Percentiles rank a stretch among this genome's conserved stretches.
These are phyloP conservation scores for Hippoglossus stenolepis DNA, from an alignment of 2,113 vertebrate species.

Conservation along the genomic window DNA sequence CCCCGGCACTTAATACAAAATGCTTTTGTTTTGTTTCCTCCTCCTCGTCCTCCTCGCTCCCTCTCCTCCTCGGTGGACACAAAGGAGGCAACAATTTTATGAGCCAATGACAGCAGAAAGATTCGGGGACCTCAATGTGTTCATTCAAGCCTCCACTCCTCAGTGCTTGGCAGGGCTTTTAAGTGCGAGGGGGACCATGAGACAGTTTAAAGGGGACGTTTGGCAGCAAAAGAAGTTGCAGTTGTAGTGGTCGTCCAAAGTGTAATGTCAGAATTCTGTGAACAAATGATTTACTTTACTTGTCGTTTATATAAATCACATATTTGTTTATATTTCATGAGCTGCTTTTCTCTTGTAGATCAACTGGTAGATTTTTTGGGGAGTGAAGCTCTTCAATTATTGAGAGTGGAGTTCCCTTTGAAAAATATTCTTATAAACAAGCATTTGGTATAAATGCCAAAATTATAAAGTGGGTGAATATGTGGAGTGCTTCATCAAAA, in stretches of 20 bases:
- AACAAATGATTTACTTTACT: not conserved
- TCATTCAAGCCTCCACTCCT: slow-evolving; percentile 73
- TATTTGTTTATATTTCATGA: not conserved
- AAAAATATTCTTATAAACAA: not conserved
- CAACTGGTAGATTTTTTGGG: not conserved
- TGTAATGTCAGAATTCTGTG: not conserved
- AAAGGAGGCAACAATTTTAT: slow-evolving; percentile 80
- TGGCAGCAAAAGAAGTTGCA: slow-evolving; percentile 19
- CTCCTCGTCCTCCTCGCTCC: slow-evolving; percentile 36
- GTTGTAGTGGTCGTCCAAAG: not conserved
- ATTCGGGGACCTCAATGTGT: slow-evolving; percentile 77
- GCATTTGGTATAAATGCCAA: not conserved
- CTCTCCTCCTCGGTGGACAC: slow-evolving; percentile 55
- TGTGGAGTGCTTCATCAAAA: slow-evolving; percentile 2
- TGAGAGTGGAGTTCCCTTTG: not conserved
- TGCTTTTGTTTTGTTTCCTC: slow-evolving; percentile 70
- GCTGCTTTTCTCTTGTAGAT: not conserved
- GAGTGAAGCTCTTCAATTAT: not conserved
- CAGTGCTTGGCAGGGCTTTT: slow-evolving; percentile 72
- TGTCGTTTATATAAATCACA: not conserved
- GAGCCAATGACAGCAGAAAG: slow-evolving; percentile 81
- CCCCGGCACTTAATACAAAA: slow-evolving; percentile 76
- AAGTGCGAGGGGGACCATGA: slow-evolving; percentile 48
- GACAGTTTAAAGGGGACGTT: slow-evolving; percentile 54
- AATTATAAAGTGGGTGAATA: slow-evolving; percentile 8